Percentiles rank a stretch among this genome's conserved stretches.
These are phyloP conservation scores for Opisthograptis luteolata DNA, from an alignment of 2,888 invertebrate species.

Conservation along the genomic window DNA sequence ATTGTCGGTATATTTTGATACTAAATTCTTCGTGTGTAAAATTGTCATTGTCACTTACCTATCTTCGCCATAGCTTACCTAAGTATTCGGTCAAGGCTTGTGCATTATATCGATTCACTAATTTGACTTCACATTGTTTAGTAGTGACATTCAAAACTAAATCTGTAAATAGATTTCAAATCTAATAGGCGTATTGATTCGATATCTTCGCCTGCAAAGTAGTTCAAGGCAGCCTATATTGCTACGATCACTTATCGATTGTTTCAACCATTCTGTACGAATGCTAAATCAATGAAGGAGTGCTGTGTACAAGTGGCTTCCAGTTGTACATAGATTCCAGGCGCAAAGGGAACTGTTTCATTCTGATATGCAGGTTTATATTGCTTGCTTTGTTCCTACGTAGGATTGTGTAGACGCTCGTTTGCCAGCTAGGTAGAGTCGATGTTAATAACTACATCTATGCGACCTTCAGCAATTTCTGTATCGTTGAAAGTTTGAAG, in stretches of 20 bases:
- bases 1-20: background rate
- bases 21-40: too few relatives aligned
- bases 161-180: slow-evolving; percentile 19
- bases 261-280: slow-evolving; percentile 20
- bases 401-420: slow-evolving; percentile 15
- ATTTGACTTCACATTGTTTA: slow-evolving; percentile 2
- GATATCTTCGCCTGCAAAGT: slow-evolving; percentile 25
- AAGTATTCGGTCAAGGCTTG: slow-evolving; percentile 5
- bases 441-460: slow-evolving; percentile 37
- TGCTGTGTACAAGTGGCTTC: slow-evolving; percentile 14
- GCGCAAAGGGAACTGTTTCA: slow-evolving; percentile 8
- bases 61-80: too few relatives aligned
- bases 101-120: slow-evolving; percentile 3
- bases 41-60: too few relatives aligned
- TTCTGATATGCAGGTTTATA: slow-evolving; percentile 18
- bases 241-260: slow-evolving; percentile 20
- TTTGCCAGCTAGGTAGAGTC: slow-evolving; percentile 24
- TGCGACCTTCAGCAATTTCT: slow-evolving; percentile 67
- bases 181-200: slow-evolving; percentile 21
- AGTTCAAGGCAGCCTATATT: slow-evolving; percentile 34
- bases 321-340: slow-evolving; percentile 4
- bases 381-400: slow-evolving; percentile 20
- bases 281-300: slow-evolving; percentile 21
- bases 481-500: slow-evolving; percentile 71
- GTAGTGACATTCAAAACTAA: slow-evolving; percentile 12